phyloP scores from a whole-genome alignment of 2,113 vertebrate genomes.

The Trinectes maculatus region DNA sequence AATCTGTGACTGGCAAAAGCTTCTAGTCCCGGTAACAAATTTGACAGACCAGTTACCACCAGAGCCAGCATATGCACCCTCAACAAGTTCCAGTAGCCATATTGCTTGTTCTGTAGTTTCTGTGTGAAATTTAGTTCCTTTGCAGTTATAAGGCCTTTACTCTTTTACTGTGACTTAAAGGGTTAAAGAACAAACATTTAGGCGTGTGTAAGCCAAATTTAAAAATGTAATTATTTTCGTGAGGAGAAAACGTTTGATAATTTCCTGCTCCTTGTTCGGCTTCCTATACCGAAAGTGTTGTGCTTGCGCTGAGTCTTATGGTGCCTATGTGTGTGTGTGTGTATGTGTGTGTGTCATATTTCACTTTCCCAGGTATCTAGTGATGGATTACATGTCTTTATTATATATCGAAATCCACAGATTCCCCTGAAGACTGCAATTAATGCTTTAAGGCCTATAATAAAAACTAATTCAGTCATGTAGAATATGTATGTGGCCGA shows the following conservation, averaged over 20 bases:
- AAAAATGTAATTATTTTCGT: slow-evolving; percentile 7
- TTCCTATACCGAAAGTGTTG: slow-evolving; percentile 40
- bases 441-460: neutral
- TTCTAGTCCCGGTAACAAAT: too few relatives aligned
- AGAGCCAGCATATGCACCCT: neutral
- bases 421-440: too few relatives aligned
- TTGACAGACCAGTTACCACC: slow-evolving; percentile 9
- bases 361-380: slow-evolving; percentile 31
- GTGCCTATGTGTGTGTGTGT: slow-evolving; percentile 14
- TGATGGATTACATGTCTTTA: slow-evolving; percentile 3
- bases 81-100: neutral
- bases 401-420: too few relatives aligned
- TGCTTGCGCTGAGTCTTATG: too few relatives aligned
- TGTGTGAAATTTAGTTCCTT: neutral
- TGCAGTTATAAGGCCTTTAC: neutral
- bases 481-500: neutral
- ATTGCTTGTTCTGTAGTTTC: slow-evolving; percentile 3
- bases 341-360: slow-evolving; percentile 23
- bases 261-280: slow-evolving; percentile 32
- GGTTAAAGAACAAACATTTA: slow-evolving; percentile 6
- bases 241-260: slow-evolving; percentile 8
- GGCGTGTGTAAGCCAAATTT: neutral
- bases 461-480: neutral
- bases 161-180: neutral
- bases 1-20: neutral